A percentile compares a stretch with the other conserved stretches of the same genome.
Evolutionary conservation across 1,140 invertebrate species (phyloP).

Genomic region (Hylaeus volcanicus): DNA sequence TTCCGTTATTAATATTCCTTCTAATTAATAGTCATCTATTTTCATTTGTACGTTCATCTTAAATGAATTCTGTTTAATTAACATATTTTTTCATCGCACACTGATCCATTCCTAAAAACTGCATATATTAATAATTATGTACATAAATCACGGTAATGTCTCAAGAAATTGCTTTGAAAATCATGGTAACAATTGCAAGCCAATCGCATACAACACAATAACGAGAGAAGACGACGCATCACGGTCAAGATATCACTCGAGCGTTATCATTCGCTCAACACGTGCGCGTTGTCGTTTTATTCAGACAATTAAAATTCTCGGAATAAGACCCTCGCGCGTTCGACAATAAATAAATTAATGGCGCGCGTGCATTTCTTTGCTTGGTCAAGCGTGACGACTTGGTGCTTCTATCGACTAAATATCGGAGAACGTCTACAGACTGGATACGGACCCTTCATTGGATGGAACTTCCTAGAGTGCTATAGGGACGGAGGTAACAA

Average conservation of each 20-base stretch:
- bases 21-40: background rate
- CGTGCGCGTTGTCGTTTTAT: slow-evolving; percentile 34
- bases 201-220: background rate
- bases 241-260: no score
- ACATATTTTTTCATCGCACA: background rate
- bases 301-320: slow-evolving; percentile 59
- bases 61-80: background rate
- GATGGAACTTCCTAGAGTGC: background rate
- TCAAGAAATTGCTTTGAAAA: no score
- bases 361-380: slow-evolving; percentile 62
- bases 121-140: no score
- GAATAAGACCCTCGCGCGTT: slow-evolving; percentile 49
- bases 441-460: background rate
- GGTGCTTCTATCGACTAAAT: slow-evolving; percentile 6
- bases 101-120: background rate
- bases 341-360: slow-evolving; percentile 63
- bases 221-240: background rate
- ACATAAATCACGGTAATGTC: no score
- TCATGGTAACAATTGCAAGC: no score
- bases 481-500: background rate
- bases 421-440: background rate
- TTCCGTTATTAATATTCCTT: slow-evolving; percentile 17
- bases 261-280: background rate
- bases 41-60: background rate
- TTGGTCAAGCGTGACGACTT: slow-evolving; percentile 56